Evolutionary conservation across 2,888 invertebrate genomes (phyloP), one percentile per base, ranked within the genome.

Genomic region (Chromoteleia sp.): DNA sequence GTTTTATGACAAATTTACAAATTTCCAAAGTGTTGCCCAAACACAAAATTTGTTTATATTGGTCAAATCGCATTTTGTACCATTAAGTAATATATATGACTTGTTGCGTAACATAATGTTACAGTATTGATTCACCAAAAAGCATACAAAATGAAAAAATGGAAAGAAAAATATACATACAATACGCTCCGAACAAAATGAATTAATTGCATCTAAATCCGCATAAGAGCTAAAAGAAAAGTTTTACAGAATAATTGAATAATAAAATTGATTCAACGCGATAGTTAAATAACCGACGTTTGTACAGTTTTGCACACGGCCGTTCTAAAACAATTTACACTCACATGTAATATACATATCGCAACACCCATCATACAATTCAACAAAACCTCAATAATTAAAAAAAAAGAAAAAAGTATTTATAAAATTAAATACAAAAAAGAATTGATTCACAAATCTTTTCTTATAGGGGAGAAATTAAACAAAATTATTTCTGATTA

Each of bases 281-380:
- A 56, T 30, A 45, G 19, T 39, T 71, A 56, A 56, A 56, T 41
- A 71, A 73, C 17, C 43, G 61, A 71, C 50, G 7, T 73, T 61
- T 73, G 73, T 73, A 73, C 73, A 73, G 15, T 36, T 52, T 73
- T 61, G 73, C 73, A 73, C 61, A 21, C 54, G 8, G 61, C 61
- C 61, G 61, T 50, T 52, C 29, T n/a, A 61, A 61, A 73, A 73
- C 61, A 61, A 73, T 61, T 41, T 61, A 61, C 61, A 73, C 43
- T 52, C 61, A 58, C 70, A 29, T 52, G 30, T 41, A 52, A 50
- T 61, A 39, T 73, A 73, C 73, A 73, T 61, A 50, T 39, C 39
- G 54, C 54, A 41, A 73, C 61, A 56, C 17, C 19, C 33, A 54
- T 33, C 41, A 39, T 65, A 54, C 39, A 17, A 14, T 17, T 54